phyloP scores from a whole-genome alignment of 2,888 invertebrate genomes.

The Eupithecia tripunctaria region DNA sequence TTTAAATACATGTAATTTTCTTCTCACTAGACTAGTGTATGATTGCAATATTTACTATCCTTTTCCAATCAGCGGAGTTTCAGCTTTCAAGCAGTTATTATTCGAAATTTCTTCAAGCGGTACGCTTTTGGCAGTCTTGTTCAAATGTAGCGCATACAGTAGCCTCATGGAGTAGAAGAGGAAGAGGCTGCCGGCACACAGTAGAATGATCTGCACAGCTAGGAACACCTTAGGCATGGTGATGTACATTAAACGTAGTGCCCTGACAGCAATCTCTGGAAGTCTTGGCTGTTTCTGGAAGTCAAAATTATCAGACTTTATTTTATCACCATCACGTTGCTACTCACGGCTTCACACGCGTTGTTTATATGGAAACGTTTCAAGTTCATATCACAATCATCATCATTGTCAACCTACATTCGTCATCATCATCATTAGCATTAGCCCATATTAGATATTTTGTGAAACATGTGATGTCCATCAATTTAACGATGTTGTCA shows the following conservation, averaged over 20 bases:
- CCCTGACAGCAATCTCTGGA: constrained; percentile 40
- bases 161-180: constrained; percentile 28
- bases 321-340: no score
- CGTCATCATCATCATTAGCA: no score
- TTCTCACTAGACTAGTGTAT: neutral
- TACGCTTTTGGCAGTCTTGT: constrained; percentile 20
- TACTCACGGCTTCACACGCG: no score
- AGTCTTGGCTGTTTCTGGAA: constrained; percentile 46
- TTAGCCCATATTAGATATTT: no score
- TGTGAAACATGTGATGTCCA: no score
- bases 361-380: no score
- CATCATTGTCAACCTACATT: no score
- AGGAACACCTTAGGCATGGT: constrained; percentile 35
- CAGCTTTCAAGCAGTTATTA: constrained; percentile 18
- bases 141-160: constrained; percentile 15
- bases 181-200: constrained; percentile 18
- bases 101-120: constrained; percentile 13
- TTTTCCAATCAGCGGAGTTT: constrained; percentile 34
- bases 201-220: constrained; percentile 26
- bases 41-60: neutral
- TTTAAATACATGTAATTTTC: no score
- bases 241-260: constrained; percentile 41
- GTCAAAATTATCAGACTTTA: neutral
- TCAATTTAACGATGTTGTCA: no score
- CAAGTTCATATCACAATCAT: no score